A percentile compares a stretch with the other conserved stretches of the same genome.
Evolutionary conservation across 2,113 vertebrate genomes (phyloP).

Genomic region (Riparia riparia): DNA sequence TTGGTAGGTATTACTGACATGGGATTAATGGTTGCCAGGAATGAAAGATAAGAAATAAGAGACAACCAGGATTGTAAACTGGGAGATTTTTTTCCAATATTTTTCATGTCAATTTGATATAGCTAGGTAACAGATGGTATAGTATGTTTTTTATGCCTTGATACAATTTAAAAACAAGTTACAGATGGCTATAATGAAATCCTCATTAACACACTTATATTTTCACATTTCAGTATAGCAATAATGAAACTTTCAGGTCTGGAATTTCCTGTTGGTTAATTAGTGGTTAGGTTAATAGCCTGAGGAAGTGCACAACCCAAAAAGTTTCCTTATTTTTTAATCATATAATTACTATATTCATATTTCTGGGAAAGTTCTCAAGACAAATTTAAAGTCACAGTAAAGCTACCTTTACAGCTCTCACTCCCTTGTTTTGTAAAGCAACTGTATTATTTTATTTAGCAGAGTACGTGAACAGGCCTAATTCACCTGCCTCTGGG

Average conservation of each 20-base stretch:
- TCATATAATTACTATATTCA: constrained; percentile 42
- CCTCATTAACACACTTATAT: constrained; percentile 56
- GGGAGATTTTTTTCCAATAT: not conserved
- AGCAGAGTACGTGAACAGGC: not conserved
- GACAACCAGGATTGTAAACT: not conserved
- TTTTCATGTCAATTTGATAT: not conserved
- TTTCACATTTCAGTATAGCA: constrained; percentile 46
- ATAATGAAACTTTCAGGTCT: constrained; percentile 54
- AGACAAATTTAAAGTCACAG: constrained; percentile 31
- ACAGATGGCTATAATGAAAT: constrained; percentile 63
- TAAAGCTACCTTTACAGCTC: constrained; percentile 15
- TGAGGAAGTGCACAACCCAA: constrained; percentile 38
- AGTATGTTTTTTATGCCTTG: constrained; percentile 35
- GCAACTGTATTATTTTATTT: constrained; percentile 22
- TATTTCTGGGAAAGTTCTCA: constrained; percentile 47
- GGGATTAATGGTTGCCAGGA: not conserved
- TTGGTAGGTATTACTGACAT: not conserved
- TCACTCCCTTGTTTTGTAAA: not conserved
- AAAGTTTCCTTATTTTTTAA: constrained; percentile 52
- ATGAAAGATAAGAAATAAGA: not conserved
- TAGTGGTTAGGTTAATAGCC: constrained; percentile 54
- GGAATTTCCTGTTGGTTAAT: constrained; percentile 61
- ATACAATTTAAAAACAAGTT: constrained; percentile 54
- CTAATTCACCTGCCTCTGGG: not conserved
- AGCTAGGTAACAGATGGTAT: constrained; percentile 48